Evolutionary conservation across 2,113 vertebrate species (phyloP), one percentile per base, ranked within the genome.

Genomic region (Capreolus pygargus): DNA sequence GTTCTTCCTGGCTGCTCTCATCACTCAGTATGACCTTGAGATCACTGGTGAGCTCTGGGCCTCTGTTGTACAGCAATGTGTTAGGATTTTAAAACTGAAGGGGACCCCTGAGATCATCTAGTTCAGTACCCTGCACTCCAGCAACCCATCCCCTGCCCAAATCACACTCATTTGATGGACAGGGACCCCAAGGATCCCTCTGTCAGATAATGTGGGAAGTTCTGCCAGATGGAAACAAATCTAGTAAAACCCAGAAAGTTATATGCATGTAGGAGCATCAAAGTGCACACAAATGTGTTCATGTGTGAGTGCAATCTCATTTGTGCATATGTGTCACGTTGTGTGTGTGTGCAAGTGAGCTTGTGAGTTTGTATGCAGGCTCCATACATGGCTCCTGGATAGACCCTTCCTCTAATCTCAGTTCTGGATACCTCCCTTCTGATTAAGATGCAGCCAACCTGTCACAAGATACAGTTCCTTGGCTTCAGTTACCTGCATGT

Each of bases 401-500:
- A 91, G 76, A 76, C 12, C 25, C 25, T 86, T 79, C 43, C 67
- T 97, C 58, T 70, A 30, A 58, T 43, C 45, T 94, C 67, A 78
- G n/a, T 30, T 86, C 8, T 30, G 1, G 67, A 58, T 2, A 36
- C 30, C 21, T 94, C 50, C 16, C n/a, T 97, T 91, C 74, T 92
- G 30, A 84, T 74, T 67, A 79, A 86, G 39, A 92, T 39, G 17
- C 70, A 58, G 57, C 45, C 74, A 83, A 21, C 25, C 4, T 4
- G n/a, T 33, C 64, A 74, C 54, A 83, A 25, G 30, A 30, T 52
- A 27, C 13, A 33, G 55, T 47, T 84, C 30, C 19, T 55, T 39
- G n/a, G 33, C 15, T 86, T 61, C 60, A 33, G 61, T 94, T 93
- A 97, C 97, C 97, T 97, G 97, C 89, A 10, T 97, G 60, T 28